Conservation (phyloP, 2,113 vertebrate genomes). For the Verasper variegatus region DNA sequence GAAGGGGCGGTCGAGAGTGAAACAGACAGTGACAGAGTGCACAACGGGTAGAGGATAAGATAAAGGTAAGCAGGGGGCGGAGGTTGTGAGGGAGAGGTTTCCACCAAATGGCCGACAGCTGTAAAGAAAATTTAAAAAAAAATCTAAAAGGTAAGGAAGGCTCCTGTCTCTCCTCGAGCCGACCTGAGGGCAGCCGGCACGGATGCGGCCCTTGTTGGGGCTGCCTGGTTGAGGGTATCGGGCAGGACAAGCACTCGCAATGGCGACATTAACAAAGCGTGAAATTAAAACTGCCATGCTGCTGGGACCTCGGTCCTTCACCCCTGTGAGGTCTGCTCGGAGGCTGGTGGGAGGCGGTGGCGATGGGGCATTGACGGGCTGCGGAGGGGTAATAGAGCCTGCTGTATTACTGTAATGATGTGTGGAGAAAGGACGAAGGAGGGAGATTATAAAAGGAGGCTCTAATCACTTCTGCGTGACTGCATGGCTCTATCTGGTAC, state of each 20-base stretch:
- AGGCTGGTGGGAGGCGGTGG: slow-evolving; percentile 45
- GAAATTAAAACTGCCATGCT: slow-evolving; percentile 83
- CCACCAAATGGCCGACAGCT: slow-evolving; percentile 51
- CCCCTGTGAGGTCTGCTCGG: slow-evolving; percentile 50
- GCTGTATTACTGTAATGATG: slow-evolving; percentile 80
- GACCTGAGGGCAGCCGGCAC: slow-evolving; percentile 56
- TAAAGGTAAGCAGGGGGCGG: slow-evolving; percentile 56
- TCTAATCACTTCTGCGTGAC: slow-evolving; percentile 74
- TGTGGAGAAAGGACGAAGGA: slow-evolving; percentile 75
- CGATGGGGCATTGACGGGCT: slow-evolving; percentile 51
- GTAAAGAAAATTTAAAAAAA: neutral
- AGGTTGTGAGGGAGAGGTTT: slow-evolving; percentile 55
- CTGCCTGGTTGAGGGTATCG: slow-evolving; percentile 47
- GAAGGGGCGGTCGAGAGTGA: slow-evolving; percentile 59
- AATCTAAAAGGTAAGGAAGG: neutral
- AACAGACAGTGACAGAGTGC: slow-evolving; percentile 75
- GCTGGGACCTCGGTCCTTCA: slow-evolving; percentile 61
- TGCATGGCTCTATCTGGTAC: slow-evolving; percentile 60
- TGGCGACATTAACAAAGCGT: slow-evolving; percentile 83
- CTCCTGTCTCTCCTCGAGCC: slow-evolving; percentile 38
- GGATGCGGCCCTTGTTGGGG: slow-evolving; percentile 64
- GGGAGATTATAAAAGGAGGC: slow-evolving; percentile 67
- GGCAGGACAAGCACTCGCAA: slow-evolving; percentile 53
- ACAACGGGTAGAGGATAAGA: slow-evolving; percentile 54
- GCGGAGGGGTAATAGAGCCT: slow-evolving; percentile 80